Evolutionary conservation across 1,140 invertebrate genomes (phyloP), one percentile per base, ranked within the genome.

Genomic region (Wasmannia auropunctata): DNA sequence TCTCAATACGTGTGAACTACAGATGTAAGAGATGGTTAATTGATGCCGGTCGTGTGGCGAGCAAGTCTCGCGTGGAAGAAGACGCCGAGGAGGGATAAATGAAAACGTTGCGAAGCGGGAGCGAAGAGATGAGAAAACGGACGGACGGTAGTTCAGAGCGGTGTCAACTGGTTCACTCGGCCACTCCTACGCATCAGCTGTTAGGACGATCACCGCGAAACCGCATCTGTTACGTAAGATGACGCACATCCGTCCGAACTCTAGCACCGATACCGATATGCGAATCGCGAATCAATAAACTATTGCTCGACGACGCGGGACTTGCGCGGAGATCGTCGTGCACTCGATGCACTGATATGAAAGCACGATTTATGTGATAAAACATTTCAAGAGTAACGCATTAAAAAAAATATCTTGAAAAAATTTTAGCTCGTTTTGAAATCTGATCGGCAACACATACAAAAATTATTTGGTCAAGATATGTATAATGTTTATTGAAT

Each of bases 161-260:
- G 88, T 89, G 90, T 92, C 91, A 89, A 91, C 88, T 89, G 88
- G 90, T 91, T 91, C 87, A 84, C 86, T 89, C 89, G 89, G 87
- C 80, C 87, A 90, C 91, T 91, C 91, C 91, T 89, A 92, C 91
- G 91, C 91, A 90, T 90, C 87, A 91, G 87, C 91, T 91, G 90
- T 85, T 80, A 56, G 86, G 58, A 75, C 77, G 87, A 91, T 85
- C 90, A 88, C 70, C 85, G 79, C 89, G 85, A 91, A 90, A 89
- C 80, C 86, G 79, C 79, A 51, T 70, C 85, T 69, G 85, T 90
- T 90, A 87, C 80, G 40, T 89, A 90, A 90, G 70, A 86, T 58
- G 58, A 51, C 54, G 40, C 58, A 22, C 37, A 43, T 58, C 65
- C 40, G 25, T 58, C 49, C 60, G 54, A 83, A 65, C 28, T 28